phyloP scores from a whole-genome alignment of 1,140 invertebrate genomes.

The Scaptomyza montana region DNA sequence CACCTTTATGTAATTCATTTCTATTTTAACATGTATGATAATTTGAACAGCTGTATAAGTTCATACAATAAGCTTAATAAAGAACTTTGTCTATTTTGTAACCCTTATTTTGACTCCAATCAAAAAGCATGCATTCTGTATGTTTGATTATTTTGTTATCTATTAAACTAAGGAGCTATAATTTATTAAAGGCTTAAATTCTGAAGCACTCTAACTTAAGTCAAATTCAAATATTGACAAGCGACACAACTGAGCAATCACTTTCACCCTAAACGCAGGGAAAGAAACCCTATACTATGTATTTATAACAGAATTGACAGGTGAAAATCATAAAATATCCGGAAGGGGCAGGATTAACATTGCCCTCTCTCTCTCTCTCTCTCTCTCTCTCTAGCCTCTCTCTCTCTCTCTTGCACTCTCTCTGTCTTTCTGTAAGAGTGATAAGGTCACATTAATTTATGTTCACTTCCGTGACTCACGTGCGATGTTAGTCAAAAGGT shows the following conservation, averaged over 20 bases:
- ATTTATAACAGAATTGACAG: constrained; percentile 60
- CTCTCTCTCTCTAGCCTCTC: neutral
- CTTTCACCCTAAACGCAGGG: constrained; percentile 23
- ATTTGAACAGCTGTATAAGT: constrained; percentile 31
- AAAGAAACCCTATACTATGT: constrained; percentile 62
- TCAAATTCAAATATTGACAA: constrained; percentile 56
- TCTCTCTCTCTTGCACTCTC: neutral
- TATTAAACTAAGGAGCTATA: constrained; percentile 28
- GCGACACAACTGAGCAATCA: constrained; percentile 37
- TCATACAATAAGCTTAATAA: neutral
- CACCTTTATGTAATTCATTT: neutral
- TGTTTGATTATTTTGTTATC: constrained; percentile 34
- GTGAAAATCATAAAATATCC: constrained; percentile 63
- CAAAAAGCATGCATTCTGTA: neutral
- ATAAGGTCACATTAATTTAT: constrained; percentile 44
- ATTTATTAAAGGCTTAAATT: constrained; percentile 28
- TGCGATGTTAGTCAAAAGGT: neutral
- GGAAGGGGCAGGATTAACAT: constrained; percentile 44
- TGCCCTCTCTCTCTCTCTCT: too few relatives aligned
- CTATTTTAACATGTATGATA: constrained; percentile 1
- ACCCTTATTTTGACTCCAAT: neutral
- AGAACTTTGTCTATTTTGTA: constrained; percentile 1
- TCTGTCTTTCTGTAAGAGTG: constrained; percentile 3
- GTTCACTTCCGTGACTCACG: constrained; percentile 39
- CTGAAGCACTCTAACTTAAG: constrained; percentile 24